Percentiles rank a stretch among this genome's conserved stretches.
phyloP scores from a whole-genome alignment of 2,113 vertebrate genomes.

The Morphnarchus princeps region DNA sequence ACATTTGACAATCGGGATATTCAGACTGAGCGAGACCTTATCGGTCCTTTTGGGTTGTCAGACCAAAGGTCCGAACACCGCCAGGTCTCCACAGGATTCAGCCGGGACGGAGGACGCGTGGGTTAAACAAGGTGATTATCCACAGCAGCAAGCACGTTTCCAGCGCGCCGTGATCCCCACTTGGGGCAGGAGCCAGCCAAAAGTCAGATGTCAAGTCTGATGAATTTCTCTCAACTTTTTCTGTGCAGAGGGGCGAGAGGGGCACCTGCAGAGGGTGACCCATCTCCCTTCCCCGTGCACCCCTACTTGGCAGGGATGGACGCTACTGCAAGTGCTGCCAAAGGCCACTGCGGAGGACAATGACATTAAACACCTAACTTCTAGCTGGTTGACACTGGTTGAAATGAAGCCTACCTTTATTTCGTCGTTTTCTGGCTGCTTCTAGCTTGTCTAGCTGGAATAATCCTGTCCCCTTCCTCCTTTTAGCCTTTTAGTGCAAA shows the following conservation, averaged over 20 bases:
- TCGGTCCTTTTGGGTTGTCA: background rate
- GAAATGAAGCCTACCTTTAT: background rate
- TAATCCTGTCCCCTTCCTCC: background rate
- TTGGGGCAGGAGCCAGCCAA: background rate
- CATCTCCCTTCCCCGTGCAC: background rate
- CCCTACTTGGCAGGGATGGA: background rate
- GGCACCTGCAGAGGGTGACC: background rate
- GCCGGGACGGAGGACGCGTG: accelerated
- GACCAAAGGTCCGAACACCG: background rate
- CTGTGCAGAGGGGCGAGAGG: background rate
- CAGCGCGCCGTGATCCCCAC: accelerated
- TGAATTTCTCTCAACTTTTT: background rate
- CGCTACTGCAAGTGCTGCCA: background rate
- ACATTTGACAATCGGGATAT: background rate
- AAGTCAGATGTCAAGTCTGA: background rate
- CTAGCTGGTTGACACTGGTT: background rate
- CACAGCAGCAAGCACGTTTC: background rate
- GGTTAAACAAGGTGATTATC: background rate
- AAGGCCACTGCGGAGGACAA: background rate
- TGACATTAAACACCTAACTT: background rate
- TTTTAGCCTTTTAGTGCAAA: background rate
- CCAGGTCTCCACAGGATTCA: background rate
- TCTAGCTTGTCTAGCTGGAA: background rate
- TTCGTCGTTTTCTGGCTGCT: background rate
- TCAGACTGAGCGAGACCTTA: background rate